Evolutionary conservation across 1,140 invertebrate genomes (phyloP).

Genomic region (Drosophila pseudoobscura): DNA sequence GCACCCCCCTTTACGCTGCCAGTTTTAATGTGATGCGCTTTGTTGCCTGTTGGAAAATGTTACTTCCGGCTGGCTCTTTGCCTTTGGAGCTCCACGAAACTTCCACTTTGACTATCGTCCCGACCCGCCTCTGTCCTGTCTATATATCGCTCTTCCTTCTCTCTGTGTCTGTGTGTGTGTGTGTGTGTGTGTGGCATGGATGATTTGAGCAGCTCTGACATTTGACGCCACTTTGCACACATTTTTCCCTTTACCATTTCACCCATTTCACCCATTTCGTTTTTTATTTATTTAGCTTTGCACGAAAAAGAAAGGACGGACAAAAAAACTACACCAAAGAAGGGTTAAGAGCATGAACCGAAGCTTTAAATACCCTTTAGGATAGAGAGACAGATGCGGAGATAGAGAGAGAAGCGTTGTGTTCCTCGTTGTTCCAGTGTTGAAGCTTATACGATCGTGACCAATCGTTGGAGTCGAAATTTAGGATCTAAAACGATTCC

Average conservation of each 20-base stretch:
- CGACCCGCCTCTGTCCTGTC: too few species aligned
- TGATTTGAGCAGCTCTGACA: conserved; percentile 75
- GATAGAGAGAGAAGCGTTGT: too few species aligned
- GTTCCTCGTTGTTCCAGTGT: too few species aligned
- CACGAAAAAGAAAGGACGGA: conserved; percentile 24
- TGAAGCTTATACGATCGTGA: too few species aligned
- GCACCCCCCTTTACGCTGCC: conserved; percentile 39
- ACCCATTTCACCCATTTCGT: background rate
- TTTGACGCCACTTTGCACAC: conserved; percentile 74
- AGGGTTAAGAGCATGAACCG: too few species aligned
- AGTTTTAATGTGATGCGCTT: conserved; percentile 73
- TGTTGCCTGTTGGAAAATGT: conserved; percentile 68
- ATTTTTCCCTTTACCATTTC: conserved; percentile 22
- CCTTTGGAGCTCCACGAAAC: conserved; percentile 13
- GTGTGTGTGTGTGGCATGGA: conserved; percentile 45
- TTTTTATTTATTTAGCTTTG: conserved; percentile 42
- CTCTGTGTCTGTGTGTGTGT: too few species aligned
- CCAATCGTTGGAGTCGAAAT: too few species aligned
- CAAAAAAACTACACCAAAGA: too few species aligned
- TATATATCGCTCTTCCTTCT: background rate
- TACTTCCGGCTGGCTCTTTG: conserved; percentile 45
- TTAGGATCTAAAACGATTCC: too few species aligned
- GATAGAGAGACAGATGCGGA: conserved; percentile 6
- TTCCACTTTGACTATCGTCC: conserved; percentile 34
- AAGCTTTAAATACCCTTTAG: background rate